Conservation (phyloP, 2,113 vertebrate species). For the Ailuropoda melanoleuca region DNA sequence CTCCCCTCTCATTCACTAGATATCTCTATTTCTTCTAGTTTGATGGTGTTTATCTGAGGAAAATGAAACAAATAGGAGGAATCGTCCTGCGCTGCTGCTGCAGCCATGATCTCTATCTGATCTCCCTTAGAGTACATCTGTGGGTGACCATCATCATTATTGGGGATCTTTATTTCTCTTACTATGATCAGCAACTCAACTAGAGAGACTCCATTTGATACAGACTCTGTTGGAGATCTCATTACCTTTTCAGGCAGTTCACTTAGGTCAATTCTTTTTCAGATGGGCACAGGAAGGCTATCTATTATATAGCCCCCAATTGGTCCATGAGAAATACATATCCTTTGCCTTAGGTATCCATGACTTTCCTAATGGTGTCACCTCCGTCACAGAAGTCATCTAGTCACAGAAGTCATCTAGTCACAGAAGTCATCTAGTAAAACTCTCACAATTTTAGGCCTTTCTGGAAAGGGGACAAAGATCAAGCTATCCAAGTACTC, state of each 20-base stretch:
- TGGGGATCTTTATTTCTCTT: neutral
- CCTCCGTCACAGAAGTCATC: neutral
- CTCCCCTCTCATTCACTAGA: neutral
- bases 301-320: neutral
- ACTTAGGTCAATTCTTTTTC: neutral
- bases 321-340: neutral
- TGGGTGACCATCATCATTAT: too few species aligned
- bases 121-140: neutral
- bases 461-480: neutral
- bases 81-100: accelerated
- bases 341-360: neutral
- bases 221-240: neutral
- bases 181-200: neutral
- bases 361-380: neutral
- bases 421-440: neutral
- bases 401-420: too few species aligned
- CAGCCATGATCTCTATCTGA: neutral
- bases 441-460: neutral
- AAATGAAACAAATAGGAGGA: neutral
- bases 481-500: neutral
- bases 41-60: neutral
- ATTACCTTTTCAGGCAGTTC: neutral
- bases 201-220: neutral
- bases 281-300: neutral
- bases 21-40: neutral